Percentiles rank a stretch among this genome's conserved stretches.
These are phyloP conservation scores for Odontophorus gujanensis DNA, from an alignment of 2,113 vertebrate genomes.

Conservation along the genomic window DNA sequence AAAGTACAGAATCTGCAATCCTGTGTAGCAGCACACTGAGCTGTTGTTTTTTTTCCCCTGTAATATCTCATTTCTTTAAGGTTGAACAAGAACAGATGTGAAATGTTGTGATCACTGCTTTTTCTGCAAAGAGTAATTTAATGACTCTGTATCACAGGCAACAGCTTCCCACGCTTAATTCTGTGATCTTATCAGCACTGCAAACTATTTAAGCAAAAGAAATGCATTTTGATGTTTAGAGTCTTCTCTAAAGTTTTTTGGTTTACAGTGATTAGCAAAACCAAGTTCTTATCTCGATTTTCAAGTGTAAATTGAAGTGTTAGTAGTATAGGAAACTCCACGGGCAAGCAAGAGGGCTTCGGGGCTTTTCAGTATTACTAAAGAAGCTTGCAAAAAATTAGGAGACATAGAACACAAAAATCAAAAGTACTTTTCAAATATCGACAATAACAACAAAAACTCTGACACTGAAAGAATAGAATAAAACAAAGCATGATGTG, in stretches of 20 bases:
- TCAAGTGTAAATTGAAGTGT: constrained; percentile 7
- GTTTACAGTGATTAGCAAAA: background rate
- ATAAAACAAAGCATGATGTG: background rate
- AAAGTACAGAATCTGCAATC: constrained; percentile 7
- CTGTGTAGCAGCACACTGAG: background rate
- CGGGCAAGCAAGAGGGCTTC: background rate
- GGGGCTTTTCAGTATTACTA: background rate
- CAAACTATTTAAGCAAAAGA: background rate
- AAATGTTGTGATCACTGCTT: constrained; percentile 37
- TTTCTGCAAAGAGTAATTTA: constrained; percentile 27
- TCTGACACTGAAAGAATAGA: background rate
- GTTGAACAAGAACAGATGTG: constrained; percentile 47
- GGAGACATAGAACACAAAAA: background rate
- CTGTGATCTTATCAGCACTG: constrained; percentile 29
- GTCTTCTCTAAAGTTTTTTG: background rate
- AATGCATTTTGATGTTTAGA: background rate
- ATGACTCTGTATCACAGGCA: background rate
- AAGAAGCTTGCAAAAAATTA: background rate
- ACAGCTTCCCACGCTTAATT: constrained; percentile 34
- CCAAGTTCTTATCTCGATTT: background rate
- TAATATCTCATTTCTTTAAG: constrained; percentile 29
- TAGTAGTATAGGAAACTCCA: background rate
- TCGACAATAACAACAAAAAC: background rate
- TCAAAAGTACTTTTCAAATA: background rate
- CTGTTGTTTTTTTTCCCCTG: background rate